Evolutionary conservation across 1,140 invertebrate species (phyloP).

Genomic region (Limonius californicus): DNA sequence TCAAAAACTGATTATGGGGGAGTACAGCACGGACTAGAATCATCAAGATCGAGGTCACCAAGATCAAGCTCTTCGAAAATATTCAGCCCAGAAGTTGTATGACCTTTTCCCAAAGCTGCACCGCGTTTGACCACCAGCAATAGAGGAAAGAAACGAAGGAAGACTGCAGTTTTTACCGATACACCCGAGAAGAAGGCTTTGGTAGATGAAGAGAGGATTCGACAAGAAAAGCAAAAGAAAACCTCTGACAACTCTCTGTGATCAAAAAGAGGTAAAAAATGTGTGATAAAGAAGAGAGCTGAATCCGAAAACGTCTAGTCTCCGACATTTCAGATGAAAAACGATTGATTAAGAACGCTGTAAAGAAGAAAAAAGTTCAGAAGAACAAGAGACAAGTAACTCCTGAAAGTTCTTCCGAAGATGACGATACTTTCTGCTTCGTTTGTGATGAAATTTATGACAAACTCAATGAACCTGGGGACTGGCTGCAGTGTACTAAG

Average conservation of each 20-base stretch:
- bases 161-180: neutral
- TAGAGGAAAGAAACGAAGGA: constrained; percentile 2
- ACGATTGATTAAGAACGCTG: neutral
- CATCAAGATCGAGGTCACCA: neutral
- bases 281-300: neutral
- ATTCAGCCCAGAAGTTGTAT: neutral
- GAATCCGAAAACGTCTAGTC: neutral
- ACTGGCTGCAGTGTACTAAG: neutral
- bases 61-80: neutral
- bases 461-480: neutral
- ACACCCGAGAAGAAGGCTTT: neutral
- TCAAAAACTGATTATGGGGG: neutral
- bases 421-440: neutral
- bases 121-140: neutral
- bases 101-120: neutral
- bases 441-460: neutral
- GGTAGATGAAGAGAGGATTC: neutral
- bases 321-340: neutral
- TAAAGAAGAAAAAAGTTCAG: neutral
- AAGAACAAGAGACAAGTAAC: neutral
- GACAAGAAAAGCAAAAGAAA: neutral
- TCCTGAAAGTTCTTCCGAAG: too few relatives aligned
- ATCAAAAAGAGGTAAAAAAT: neutral
- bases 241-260: neutral
- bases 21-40: neutral